Evolutionary conservation across 2,888 invertebrate species (phyloP).

Genomic region (Pegoplata infirma): DNA sequence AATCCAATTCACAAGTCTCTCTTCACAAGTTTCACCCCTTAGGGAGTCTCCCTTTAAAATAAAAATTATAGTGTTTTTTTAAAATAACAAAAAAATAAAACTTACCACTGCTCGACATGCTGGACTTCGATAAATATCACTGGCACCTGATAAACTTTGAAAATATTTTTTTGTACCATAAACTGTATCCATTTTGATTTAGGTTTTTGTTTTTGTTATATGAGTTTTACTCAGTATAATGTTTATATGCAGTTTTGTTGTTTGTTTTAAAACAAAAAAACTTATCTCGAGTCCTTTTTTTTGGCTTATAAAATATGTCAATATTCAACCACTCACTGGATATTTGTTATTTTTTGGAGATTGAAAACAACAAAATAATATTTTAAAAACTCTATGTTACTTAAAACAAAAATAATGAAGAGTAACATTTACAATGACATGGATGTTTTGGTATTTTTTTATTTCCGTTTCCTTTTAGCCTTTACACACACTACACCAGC

Average conservation of each 20-base stretch:
- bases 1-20: no score
- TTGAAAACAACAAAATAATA: not conserved
- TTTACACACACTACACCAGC: no score
- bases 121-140: conserved; percentile 77
- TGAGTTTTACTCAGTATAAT: not conserved
- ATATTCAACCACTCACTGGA: not conserved
- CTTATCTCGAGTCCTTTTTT: not conserved
- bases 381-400: not conserved
- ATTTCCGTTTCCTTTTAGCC: not conserved
- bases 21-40: not conserved
- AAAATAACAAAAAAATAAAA: conserved; percentile 41
- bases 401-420: conserved; percentile 9
- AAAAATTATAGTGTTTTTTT: no score
- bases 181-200: conserved; percentile 75
- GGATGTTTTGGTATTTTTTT: conserved; percentile 3
- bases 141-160: conserved; percentile 77
- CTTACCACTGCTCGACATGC: conserved; percentile 77
- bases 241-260: not conserved
- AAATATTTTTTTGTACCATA: conserved; percentile 78
- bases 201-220: not conserved
- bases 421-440: conserved; percentile 27
- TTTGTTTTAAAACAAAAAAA: no score
- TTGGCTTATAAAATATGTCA: not conserved
- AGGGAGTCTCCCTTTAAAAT: no score
- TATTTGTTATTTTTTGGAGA: no score